phyloP scores from a whole-genome alignment of 2,113 vertebrate species.

The Machaerirhynchus nigripectus region DNA sequence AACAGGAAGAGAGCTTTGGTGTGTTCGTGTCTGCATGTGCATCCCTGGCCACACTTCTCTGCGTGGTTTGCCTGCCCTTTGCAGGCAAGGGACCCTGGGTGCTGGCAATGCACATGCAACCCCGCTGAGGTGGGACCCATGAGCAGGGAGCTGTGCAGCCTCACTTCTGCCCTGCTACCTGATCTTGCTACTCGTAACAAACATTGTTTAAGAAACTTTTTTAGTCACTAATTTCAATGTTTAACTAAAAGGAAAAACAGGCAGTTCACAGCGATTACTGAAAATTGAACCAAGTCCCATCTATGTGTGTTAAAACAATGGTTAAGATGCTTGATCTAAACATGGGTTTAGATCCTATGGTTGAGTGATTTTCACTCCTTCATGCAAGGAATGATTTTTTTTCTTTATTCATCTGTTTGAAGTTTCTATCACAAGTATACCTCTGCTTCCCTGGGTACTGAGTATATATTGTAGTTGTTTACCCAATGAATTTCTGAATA shows the following conservation, averaged over 20 bases:
- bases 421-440: not conserved
- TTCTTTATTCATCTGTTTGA: not conserved
- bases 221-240: not conserved
- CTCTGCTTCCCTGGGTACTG: not conserved
- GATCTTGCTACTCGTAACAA: not conserved
- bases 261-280: not conserved
- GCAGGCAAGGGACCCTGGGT: not conserved
- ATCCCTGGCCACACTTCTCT: accelerated
- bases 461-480: not conserved
- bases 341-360: accelerated
- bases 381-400: not conserved
- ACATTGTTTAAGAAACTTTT: not conserved
- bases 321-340: not conserved
- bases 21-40: accelerated
- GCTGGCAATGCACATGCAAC: not conserved
- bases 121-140: not conserved
- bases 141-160: not conserved
- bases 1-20: not conserved
- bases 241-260: not conserved
- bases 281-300: not conserved
- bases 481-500: not conserved
- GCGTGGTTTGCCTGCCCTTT: not conserved
- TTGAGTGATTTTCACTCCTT: not conserved
- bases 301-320: not conserved
- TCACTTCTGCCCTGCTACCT: accelerated